These are phyloP conservation scores for Drosophila atroscutellata DNA, from an alignment of 2,888 invertebrate species.

Conservation along the genomic window DNA sequence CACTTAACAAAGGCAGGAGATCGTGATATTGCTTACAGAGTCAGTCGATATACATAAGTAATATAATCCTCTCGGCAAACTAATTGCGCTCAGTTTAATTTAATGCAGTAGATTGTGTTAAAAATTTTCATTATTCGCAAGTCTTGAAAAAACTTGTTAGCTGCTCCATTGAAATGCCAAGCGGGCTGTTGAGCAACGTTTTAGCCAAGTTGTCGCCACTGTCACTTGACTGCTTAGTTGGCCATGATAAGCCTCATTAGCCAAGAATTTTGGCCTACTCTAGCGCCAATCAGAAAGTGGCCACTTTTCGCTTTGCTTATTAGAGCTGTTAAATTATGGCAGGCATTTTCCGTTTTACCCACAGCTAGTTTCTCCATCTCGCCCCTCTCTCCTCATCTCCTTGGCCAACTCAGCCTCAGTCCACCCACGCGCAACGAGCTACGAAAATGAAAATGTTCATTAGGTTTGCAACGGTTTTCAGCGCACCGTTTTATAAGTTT, in stretches of 20 bases:
- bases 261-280: constrained; percentile 55
- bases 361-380: constrained; percentile 10
- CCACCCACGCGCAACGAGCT: constrained; percentile 61
- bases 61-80: constrained; percentile 22
- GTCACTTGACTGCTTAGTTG: constrained; percentile 25
- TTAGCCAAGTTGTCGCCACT: constrained; percentile 41
- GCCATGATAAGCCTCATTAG: constrained; percentile 64
- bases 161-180: constrained; percentile 26
- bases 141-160: constrained; percentile 31
- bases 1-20: constrained; percentile 29
- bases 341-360: constrained; percentile 45
- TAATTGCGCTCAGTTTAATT: constrained; percentile 30
- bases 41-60: constrained; percentile 10
- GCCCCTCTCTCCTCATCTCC: neutral
- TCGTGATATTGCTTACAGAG: constrained; percentile 37
- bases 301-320: constrained; percentile 65
- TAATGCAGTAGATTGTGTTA: constrained; percentile 25
- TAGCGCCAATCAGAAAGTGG: constrained; percentile 48
- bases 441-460: constrained; percentile 75
- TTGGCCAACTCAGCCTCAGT: constrained; percentile 26
- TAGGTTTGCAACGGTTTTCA: constrained; percentile 77
- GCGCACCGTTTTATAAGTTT: constrained; percentile 74
- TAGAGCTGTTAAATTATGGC: constrained; percentile 76
- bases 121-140: constrained; percentile 23
- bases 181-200: constrained; percentile 24